A percentile compares a stretch with the other conserved stretches of the same genome.
phyloP scores from a whole-genome alignment of 2,797 vertebrate genomes.

The Acipenser transmontanus region DNA sequence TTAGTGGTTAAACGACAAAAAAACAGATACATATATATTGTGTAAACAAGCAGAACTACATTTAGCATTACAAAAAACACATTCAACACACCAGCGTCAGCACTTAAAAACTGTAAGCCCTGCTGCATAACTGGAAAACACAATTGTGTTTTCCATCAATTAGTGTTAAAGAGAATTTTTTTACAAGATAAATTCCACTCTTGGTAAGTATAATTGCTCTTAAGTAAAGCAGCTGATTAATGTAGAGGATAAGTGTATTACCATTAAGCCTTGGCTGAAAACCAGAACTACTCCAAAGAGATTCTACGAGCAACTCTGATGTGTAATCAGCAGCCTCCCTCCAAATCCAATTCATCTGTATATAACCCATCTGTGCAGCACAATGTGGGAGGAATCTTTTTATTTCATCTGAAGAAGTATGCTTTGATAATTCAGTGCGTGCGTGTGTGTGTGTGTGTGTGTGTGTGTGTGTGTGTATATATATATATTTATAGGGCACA shows the following conservation, averaged over 20 bases:
- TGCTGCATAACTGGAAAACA: too few relatives aligned
- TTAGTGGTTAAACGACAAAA: too few relatives aligned
- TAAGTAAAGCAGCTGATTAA: conserved; percentile 16
- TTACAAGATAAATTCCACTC: conserved; percentile 35
- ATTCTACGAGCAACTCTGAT: conserved; percentile 35
- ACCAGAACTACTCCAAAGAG: conserved; percentile 47
- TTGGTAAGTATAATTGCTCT: conserved; percentile 22
- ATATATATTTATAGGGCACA: too few relatives aligned
- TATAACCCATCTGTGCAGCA: background rate
- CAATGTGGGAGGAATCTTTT: background rate
- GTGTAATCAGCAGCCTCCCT: conserved; percentile 38
- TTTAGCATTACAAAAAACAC: too few relatives aligned
- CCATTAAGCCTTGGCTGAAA: conserved; percentile 50
- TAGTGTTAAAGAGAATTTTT: too few relatives aligned
- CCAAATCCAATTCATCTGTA: background rate
- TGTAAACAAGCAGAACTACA: too few relatives aligned
- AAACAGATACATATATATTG: too few relatives aligned
- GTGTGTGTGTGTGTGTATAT: too few relatives aligned
- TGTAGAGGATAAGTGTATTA: conserved; percentile 51
- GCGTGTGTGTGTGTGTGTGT: too few relatives aligned
- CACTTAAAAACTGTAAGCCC: too few relatives aligned
- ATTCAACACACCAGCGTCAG: too few relatives aligned
- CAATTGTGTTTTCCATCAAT: too few relatives aligned
- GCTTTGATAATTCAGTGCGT: background rate
- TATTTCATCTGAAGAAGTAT: background rate